phyloP scores from a whole-genome alignment of 2,797 vertebrate genomes.

The Lemur catta region DNA sequence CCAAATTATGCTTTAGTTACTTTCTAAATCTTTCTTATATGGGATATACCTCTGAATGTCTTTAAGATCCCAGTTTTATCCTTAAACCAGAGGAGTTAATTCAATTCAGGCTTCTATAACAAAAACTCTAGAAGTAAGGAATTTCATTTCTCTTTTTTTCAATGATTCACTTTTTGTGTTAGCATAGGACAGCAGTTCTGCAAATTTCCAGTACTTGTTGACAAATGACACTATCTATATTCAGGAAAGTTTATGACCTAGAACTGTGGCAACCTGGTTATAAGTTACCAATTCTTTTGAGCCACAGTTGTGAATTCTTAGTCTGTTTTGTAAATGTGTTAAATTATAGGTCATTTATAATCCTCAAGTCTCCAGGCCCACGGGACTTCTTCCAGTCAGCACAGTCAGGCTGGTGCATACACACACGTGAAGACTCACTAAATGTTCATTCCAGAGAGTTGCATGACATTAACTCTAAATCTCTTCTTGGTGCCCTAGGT shows the following conservation, averaged over 20 bases:
- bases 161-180: background rate
- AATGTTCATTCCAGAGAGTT: accelerated
- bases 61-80: background rate
- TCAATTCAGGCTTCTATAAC: background rate
- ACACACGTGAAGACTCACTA: accelerated
- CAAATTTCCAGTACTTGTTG: background rate
- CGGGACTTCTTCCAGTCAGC: accelerated
- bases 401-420: accelerated
- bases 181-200: background rate
- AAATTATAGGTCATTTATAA: background rate
- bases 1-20: background rate
- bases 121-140: too few species aligned
- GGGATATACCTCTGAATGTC: background rate
- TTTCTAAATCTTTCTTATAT: background rate
- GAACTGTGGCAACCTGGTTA: background rate
- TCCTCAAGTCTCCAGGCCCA: accelerated
- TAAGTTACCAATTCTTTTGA: background rate
- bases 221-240: background rate
- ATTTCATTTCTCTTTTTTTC: background rate
- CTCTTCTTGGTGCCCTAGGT: background rate
- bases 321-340: background rate
- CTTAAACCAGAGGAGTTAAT: background rate
- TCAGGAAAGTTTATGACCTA: background rate
- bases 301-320: background rate
- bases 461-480: background rate